These are phyloP conservation scores for Gonatopus flavifemur DNA, from an alignment of 1,140 invertebrate species.

Conservation along the genomic window DNA sequence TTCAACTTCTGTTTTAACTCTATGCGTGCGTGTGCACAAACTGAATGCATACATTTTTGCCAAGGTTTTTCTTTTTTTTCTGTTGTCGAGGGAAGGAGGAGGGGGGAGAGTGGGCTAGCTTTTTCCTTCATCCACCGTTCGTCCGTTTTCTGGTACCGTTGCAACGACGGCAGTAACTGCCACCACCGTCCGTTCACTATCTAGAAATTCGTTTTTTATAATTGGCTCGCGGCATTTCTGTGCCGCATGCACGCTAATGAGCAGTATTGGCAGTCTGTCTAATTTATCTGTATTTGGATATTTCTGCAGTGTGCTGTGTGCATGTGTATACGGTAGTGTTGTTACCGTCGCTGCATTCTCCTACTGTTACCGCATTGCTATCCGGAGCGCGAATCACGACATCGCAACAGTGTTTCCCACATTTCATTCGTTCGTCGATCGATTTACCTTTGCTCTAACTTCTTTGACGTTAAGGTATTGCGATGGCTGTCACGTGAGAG, in stretches of 20 bases:
- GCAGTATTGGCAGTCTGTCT: conserved; percentile 34
- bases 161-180: no score
- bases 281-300: conserved; percentile 21
- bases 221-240: conserved; percentile 30
- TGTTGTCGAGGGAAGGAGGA: not conserved
- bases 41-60: no score
- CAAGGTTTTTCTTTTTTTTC: no score
- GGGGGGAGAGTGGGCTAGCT: not conserved
- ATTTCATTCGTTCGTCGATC: conserved; percentile 14
- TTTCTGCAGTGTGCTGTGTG: not conserved
- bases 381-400: no score
- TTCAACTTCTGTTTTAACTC: no score
- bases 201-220: conserved; percentile 27
- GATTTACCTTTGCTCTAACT: no score
- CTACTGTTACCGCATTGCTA: conserved; percentile 15
- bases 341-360: no score
- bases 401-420: no score
- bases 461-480: no score
- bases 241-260: conserved; percentile 29
- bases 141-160: not conserved
- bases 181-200: conserved; percentile 9
- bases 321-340: conserved; percentile 16
- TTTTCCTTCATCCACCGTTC: not conserved
- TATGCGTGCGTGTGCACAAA: no score
- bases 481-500: no score